Percentiles rank a stretch among this genome's conserved stretches.
phyloP scores from a whole-genome alignment of 2,797 vertebrate genomes.

The Lacerta viridis region DNA sequence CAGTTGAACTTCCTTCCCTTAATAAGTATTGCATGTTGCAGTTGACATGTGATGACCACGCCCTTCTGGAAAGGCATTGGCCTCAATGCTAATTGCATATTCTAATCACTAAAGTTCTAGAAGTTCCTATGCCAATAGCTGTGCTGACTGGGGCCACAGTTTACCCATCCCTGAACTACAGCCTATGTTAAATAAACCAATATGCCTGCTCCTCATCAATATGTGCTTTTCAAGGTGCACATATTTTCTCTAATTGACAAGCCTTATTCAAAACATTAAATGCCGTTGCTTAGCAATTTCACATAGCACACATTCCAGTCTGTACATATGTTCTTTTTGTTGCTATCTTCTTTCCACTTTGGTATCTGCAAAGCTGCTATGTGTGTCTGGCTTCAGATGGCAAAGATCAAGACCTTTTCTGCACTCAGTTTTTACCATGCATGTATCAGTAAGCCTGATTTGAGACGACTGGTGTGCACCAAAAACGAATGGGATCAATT shows the following conservation, averaged over 20 bases:
- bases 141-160: not conserved
- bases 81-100: not conserved
- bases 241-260: not conserved
- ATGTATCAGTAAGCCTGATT: not conserved
- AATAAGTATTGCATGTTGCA: not conserved
- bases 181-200: not conserved
- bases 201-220: not conserved
- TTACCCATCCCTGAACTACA: too few species aligned
- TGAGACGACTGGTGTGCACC: not conserved
- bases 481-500: not conserved
- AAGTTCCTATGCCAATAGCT: too few species aligned
- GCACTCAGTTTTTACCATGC: not conserved
- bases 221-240: not conserved
- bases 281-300: constrained; percentile 15
- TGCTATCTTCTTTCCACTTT: not conserved
- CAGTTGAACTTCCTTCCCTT: not conserved
- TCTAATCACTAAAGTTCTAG: not conserved
- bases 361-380: constrained; percentile 22
- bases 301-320: not conserved
- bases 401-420: constrained; percentile 1
- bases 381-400: not conserved
- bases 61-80: not conserved
- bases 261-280: constrained; percentile 5
- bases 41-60: not conserved
- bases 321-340: constrained; percentile 3